Conservation (phyloP, 2,113 vertebrate species). For the Hipposideros armiger region DNA sequence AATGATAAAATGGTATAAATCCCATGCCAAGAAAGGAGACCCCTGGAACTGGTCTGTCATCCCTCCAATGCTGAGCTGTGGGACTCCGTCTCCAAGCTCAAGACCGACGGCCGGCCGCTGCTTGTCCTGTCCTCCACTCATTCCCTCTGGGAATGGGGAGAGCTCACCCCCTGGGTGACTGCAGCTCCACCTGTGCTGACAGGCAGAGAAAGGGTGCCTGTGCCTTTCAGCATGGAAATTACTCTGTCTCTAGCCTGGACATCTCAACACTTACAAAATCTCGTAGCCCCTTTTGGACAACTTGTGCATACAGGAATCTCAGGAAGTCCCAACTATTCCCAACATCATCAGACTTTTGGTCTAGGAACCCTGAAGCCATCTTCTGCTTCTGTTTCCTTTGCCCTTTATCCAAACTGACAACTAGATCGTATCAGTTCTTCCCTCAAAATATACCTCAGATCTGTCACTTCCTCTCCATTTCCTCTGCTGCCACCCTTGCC, state of each 20-base stretch:
- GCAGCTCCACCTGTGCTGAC: rapidly evolving
- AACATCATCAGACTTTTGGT: not conserved
- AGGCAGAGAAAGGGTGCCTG: not conserved
- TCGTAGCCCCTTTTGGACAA: not conserved
- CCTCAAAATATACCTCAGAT: not conserved
- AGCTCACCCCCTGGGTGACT: rapidly evolving
- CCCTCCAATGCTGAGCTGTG: not conserved
- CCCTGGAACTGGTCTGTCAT: not conserved
- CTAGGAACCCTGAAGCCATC: not conserved
- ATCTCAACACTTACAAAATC: not conserved
- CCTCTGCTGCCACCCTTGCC: not conserved
- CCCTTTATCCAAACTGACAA: not conserved
- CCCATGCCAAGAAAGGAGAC: not conserved
- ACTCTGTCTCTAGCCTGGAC: not conserved
- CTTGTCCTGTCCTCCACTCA: too few species aligned
- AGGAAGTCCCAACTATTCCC: not conserved
- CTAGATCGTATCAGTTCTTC: not conserved
- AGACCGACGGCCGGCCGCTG: rapidly evolving
- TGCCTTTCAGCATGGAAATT: not conserved
- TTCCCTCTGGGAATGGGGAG: not conserved
- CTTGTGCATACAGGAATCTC: not conserved
- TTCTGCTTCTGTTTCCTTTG: not conserved
- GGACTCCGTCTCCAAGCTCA: not conserved
- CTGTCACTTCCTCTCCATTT: not conserved
- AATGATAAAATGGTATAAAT: not conserved